Base-by-base conservation (phyloP, 2,888 invertebrate genomes). In the Anagyrus pseudococci region DNA sequence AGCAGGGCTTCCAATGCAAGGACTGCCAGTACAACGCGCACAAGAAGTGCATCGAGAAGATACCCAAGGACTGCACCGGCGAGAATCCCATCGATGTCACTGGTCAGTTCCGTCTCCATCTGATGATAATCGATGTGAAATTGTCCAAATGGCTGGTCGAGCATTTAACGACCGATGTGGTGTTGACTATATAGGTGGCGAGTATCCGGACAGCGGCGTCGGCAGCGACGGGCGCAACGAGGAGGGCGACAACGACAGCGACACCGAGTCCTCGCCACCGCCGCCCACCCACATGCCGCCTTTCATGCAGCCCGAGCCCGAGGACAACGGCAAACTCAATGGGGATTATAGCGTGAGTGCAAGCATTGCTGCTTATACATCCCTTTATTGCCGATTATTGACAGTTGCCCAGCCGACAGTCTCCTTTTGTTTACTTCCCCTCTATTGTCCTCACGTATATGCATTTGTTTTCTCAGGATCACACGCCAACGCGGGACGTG, bases 1-100 rank as follows among this genome's bases (percentile, higher is more conserved):
- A 94, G 79, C 98, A 98, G 84, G 98, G 98, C 61, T 83, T 96
- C 72, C 98, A 98, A 82, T 99, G 99, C 82, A 91, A 92, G 82
- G 98, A 98, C 85, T 97, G 97, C 82, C 94, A 94, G 80, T 96
- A 94, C 83, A 97, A 97, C 84, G 93, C 93, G 67, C 97, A 98
- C 82, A 92, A 96, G 81, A 97, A 96, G 82, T 97, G 97, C 77
- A 85, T 93, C 75, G 93, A 93, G 37, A 89, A 89, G 82, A 90
- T 94, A 77, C 94, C 95, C 37, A 93, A 92, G 83, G 94, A 95
- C 83, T 96, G 96, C 82, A 88, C 90, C 37, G 94, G 92, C 46
- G 94, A 95, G 84, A 83, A 85, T 72, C 83, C 90, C 70, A 81
- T 82, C 71, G 85, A 86, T 83, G 77, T 78, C 66, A 73, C 81